Evolutionary conservation across 2,888 invertebrate species (phyloP).

Genomic region (Mythimna loreyi): DNA sequence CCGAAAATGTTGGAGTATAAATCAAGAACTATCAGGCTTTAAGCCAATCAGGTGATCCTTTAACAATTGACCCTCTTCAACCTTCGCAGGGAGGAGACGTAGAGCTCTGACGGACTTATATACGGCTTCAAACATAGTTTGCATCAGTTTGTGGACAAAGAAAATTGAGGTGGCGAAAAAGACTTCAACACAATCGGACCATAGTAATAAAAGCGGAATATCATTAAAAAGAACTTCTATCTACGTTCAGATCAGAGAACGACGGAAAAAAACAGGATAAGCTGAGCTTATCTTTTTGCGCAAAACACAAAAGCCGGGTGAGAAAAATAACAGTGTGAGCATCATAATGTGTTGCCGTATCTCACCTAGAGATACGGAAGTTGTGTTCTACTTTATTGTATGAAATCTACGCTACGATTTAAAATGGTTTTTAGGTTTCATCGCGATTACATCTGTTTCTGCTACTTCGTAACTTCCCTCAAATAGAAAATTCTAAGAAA

Average conservation of each 20-base stretch:
- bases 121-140: conserved; percentile 42
- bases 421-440: conserved; percentile 15
- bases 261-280: conserved; percentile 44
- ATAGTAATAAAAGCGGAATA: conserved; percentile 36
- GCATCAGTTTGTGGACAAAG: conserved; percentile 27
- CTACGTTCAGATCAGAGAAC: conserved; percentile 35
- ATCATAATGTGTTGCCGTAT: conserved; percentile 28
- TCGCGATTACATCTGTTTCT: not conserved
- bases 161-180: conserved; percentile 39
- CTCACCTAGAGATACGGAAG: conserved; percentile 19
- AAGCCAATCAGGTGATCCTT: conserved; percentile 59
- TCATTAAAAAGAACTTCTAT: conserved; percentile 46
- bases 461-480: not conserved
- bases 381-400: conserved; percentile 32
- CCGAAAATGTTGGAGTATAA: conserved; percentile 39
- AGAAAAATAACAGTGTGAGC: conserved; percentile 48
- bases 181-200: conserved; percentile 32
- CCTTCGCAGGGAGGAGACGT: conserved; percentile 46
- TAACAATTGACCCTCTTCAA: conserved; percentile 65
- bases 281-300: conserved; percentile 41
- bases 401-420: conserved; percentile 9
- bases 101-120: conserved; percentile 48
- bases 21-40: conserved; percentile 57
- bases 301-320: conserved; percentile 36
- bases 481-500: not conserved